Evolutionary conservation across 2,113 vertebrate genomes (phyloP).

Genomic region (Rhinopithecus roxellana): DNA sequence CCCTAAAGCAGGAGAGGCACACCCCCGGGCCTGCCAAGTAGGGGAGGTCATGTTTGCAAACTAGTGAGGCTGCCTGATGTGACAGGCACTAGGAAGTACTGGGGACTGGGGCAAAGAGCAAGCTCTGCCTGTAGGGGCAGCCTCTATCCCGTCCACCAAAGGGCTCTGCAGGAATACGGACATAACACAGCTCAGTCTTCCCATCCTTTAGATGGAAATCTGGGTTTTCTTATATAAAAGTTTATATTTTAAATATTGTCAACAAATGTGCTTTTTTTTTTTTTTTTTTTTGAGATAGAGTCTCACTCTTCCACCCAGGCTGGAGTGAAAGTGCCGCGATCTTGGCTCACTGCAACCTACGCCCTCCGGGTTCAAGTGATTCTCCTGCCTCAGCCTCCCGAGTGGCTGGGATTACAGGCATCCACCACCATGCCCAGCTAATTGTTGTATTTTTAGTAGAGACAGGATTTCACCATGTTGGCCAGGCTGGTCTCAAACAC

Average conservation of each 20-base stretch:
- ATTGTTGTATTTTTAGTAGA: too few species aligned
- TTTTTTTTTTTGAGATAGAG: too few species aligned
- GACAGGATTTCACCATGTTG: too few species aligned
- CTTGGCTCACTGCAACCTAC: too few species aligned
- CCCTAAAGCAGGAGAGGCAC: not conserved
- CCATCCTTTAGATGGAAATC: not conserved
- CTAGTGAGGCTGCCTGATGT: accelerated
- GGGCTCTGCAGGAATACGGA: accelerated
- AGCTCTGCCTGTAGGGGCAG: not conserved
- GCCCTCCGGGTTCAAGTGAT: too few species aligned
- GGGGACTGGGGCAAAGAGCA: not conserved
- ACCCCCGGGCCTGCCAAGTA: not conserved
- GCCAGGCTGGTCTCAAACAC: too few species aligned
- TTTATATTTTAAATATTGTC: not conserved
- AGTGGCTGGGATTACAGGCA: too few species aligned
- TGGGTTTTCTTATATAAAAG: not conserved
- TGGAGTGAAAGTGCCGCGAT: too few species aligned
- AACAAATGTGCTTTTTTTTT: not conserved
- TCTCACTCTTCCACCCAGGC: too few species aligned
- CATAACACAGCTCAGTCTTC: not conserved
- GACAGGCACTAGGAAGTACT: not conserved
- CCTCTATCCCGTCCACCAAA: not conserved
- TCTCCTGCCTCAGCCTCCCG: too few species aligned
- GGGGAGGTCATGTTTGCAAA: too few species aligned
- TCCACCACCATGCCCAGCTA: too few species aligned